These are phyloP conservation scores for Muschampia plurimacula DNA, from an alignment of 2,888 invertebrate genomes.

Conservation along the genomic window DNA sequence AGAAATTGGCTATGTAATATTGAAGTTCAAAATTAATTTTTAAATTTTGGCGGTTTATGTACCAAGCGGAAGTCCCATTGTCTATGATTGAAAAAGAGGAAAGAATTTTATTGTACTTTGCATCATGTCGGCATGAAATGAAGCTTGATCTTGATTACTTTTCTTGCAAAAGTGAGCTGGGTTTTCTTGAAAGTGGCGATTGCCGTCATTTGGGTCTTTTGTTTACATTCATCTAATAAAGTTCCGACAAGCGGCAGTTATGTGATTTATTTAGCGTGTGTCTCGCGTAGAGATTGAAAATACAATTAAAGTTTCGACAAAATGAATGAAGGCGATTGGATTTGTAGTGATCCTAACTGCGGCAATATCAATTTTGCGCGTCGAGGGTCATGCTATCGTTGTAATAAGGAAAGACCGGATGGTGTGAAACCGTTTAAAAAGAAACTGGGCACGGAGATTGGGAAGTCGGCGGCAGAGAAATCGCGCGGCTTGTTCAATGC, in stretches of 20 bases:
- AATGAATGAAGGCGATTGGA: constrained; percentile 88
- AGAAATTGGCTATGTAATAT: no score
- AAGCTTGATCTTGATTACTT: constrained; percentile 76
- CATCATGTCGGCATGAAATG: constrained; percentile 62
- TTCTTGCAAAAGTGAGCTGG: constrained; percentile 80
- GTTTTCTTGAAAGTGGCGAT: constrained; percentile 74
- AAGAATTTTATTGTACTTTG: constrained; percentile 40
- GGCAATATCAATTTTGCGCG: constrained; percentile 98
- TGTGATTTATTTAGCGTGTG: constrained; percentile 46
- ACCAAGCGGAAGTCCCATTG: constrained; percentile 33
- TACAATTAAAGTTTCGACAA: constrained; percentile 58
- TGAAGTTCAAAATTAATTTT: background rate
- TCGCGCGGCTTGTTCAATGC: constrained; percentile 98
- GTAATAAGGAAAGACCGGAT: constrained; percentile 89
- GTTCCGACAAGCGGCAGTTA: constrained; percentile 46
- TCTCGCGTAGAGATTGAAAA: constrained; percentile 52
- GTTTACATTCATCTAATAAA: constrained; percentile 64
- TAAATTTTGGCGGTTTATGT: constrained; percentile 19
- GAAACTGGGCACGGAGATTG: constrained; percentile 97
- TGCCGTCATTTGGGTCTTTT: constrained; percentile 69
- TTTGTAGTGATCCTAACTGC: constrained; percentile 89
- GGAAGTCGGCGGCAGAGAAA: constrained; percentile 99
- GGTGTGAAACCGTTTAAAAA: constrained; percentile 82
- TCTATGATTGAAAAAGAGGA: constrained; percentile 38
- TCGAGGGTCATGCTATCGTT: constrained; percentile 95